phyloP scores from a whole-genome alignment of 1,140 invertebrate genomes.

The Eumeta japonica region DNA sequence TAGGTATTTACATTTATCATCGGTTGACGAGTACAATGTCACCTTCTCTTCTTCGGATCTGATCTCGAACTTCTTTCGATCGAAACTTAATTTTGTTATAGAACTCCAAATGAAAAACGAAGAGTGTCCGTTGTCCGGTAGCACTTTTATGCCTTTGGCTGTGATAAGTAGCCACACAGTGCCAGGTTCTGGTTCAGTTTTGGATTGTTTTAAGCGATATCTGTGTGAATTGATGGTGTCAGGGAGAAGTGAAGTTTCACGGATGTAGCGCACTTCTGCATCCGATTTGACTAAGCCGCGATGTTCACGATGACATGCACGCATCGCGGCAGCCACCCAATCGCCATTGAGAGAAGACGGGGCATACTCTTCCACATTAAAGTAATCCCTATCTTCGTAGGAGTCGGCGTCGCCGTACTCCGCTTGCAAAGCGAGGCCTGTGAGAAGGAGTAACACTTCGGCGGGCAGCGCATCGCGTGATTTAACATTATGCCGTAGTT shows the following conservation, averaged over 20 bases:
- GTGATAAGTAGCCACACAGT: conserved; percentile 80
- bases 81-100: conserved; percentile 91
- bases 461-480: conserved; percentile 65
- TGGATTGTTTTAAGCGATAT: conserved; percentile 81
- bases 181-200: conserved; percentile 72
- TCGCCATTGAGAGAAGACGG: conserved; percentile 45
- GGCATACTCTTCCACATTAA: conserved; percentile 77
- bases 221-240: conserved; percentile 91
- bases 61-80: conserved; percentile 96
- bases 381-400: conserved; percentile 69
- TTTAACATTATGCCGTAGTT: conserved; percentile 86
- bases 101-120: conserved; percentile 87
- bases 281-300: conserved; percentile 71
- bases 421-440: conserved; percentile 85
- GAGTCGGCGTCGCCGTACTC: conserved; percentile 79
- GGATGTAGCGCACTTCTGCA: conserved; percentile 83
- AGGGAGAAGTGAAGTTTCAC: conserved; percentile 81
- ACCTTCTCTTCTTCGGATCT: conserved; percentile 84
- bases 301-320: conserved; percentile 68
- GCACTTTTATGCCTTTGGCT: conserved; percentile 82
- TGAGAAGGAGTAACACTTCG: conserved; percentile 74
- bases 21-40: conserved; percentile 84
- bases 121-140: conserved; percentile 66
- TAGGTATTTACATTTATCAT: conserved; percentile 89
- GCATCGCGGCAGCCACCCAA: conserved; percentile 62